phyloP scores from a whole-genome alignment of 2,888 invertebrate genomes.

The Iselma pallidipennis region DNA sequence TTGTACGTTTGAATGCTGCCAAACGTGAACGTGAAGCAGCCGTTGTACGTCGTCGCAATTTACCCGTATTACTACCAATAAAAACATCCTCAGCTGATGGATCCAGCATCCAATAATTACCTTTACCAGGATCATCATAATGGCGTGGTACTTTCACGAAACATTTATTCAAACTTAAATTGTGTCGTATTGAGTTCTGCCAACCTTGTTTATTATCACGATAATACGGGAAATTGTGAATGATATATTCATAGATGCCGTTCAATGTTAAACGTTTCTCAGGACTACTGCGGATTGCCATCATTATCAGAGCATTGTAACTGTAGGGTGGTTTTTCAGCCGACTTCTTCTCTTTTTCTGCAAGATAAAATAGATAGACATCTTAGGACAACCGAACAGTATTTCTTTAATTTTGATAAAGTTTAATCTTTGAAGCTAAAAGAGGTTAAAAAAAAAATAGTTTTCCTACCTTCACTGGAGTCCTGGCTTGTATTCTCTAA shows the following conservation, averaged over 20 bases:
- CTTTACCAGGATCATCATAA: constrained; percentile 99
- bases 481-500: constrained; percentile 35
- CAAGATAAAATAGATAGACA: constrained; percentile 26
- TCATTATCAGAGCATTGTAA: constrained; percentile 99
- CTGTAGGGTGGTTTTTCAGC: constrained; percentile 96
- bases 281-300: constrained; percentile 95
- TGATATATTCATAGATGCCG: constrained; percentile 98
- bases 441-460: background rate
- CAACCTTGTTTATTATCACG: constrained; percentile 98
- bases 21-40: constrained; percentile 86
- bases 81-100: constrained; percentile 97
- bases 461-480: constrained; percentile 23
- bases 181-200: constrained; percentile 99
- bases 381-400: background rate
- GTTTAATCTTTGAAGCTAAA: background rate
- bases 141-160: constrained; percentile 97
- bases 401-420: constrained; percentile 1
- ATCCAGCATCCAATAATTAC: constrained; percentile 99
- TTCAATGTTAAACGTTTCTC: constrained; percentile 93
- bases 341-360: constrained; percentile 66
- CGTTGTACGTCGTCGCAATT: constrained; percentile 87
- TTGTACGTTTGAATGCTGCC: constrained; percentile 86
- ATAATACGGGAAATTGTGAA: constrained; percentile 98
- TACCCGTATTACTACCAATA: constrained; percentile 97
- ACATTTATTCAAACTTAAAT: constrained; percentile 96